These are phyloP conservation scores for Nyleta sp. DNA, from an alignment of 2,888 invertebrate genomes.

Conservation along the genomic window DNA sequence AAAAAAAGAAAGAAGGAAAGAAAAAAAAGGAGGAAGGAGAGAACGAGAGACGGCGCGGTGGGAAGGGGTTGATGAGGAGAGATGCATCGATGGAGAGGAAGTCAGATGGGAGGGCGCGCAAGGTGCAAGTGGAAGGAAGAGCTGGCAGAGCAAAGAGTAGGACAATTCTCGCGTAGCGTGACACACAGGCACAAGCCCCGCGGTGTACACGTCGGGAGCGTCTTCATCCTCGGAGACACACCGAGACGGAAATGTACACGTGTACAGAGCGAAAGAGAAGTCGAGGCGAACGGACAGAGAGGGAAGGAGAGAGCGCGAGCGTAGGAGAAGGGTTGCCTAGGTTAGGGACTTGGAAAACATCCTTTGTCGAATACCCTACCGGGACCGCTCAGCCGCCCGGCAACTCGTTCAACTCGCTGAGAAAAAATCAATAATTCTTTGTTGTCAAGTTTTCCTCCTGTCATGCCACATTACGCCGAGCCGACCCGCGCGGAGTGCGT, in stretches of 20 bases:
- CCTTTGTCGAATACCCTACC: slow-evolving; percentile 82
- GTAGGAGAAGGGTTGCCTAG: slow-evolving; percentile 81
- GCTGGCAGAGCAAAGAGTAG: slow-evolving; percentile 59
- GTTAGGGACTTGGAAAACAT: slow-evolving; percentile 82
- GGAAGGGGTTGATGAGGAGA: slow-evolving; percentile 55
- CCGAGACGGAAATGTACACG: slow-evolving; percentile 70
- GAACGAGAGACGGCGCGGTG: slow-evolving; percentile 3
- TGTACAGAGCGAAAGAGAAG: slow-evolving; percentile 37
- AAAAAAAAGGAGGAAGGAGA: background rate
- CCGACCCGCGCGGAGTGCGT: slow-evolving; percentile 67
- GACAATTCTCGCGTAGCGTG: slow-evolving; percentile 60
- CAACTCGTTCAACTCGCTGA: slow-evolving; percentile 79
- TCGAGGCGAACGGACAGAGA: slow-evolving; percentile 13
- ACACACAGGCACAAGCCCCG: slow-evolving; percentile 42
- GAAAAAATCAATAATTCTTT: slow-evolving; percentile 82
- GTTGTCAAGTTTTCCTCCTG: slow-evolving; percentile 80
- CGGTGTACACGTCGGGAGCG: slow-evolving; percentile 34
- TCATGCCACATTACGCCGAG: slow-evolving; percentile 76
- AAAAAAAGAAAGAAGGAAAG: slow-evolving; percentile 26
- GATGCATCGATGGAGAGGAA: slow-evolving; percentile 57
- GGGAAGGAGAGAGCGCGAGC: slow-evolving; percentile 41
- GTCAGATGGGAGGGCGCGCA: slow-evolving; percentile 44
- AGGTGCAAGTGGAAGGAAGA: slow-evolving; percentile 59
- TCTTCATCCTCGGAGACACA: slow-evolving; percentile 68
- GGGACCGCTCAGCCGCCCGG: slow-evolving; percentile 80